These are phyloP conservation scores for Contarinia nasturtii DNA, from an alignment of 1,140 invertebrate genomes.

Conservation along the genomic window DNA sequence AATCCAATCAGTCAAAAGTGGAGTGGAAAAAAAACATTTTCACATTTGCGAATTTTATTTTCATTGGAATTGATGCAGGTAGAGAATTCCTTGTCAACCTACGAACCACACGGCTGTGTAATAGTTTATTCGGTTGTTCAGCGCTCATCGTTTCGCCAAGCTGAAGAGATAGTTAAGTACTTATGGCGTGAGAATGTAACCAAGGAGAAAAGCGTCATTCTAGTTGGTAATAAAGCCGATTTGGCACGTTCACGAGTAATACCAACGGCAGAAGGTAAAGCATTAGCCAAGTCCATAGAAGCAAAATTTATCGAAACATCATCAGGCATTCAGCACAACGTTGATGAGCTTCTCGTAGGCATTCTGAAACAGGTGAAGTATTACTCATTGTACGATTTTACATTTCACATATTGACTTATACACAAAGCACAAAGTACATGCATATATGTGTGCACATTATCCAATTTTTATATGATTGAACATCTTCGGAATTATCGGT, in stretches of 20 bases:
- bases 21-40: too few relatives aligned
- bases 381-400: neutral
- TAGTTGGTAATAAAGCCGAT: conserved; percentile 88
- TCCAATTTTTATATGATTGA: neutral
- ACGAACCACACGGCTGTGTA: conserved; percentile 77
- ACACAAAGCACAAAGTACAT: neutral
- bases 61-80: conserved; percentile 28
- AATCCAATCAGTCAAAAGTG: too few relatives aligned
- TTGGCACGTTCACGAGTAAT: conserved; percentile 69
- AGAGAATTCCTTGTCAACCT: conserved; percentile 67
- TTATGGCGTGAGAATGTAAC: conserved; percentile 61
- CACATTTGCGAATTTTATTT: too few relatives aligned
- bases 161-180: conserved; percentile 62
- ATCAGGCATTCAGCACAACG: conserved; percentile 76
- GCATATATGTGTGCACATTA: too few relatives aligned
- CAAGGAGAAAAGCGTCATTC: conserved; percentile 63
- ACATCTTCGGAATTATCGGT: neutral
- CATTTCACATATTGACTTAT: neutral
- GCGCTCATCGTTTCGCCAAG: conserved; percentile 51
- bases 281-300: conserved; percentile 62
- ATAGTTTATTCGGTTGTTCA: conserved; percentile 75
- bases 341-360: conserved; percentile 76
- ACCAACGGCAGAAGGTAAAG: conserved; percentile 68
- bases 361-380: conserved; percentile 50
- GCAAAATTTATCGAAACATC: conserved; percentile 88